A percentile compares a stretch with the other conserved stretches of the same genome.
Evolutionary conservation across 2,113 vertebrate genomes (phyloP).

Genomic region (Dipodomys stephensi): DNA sequence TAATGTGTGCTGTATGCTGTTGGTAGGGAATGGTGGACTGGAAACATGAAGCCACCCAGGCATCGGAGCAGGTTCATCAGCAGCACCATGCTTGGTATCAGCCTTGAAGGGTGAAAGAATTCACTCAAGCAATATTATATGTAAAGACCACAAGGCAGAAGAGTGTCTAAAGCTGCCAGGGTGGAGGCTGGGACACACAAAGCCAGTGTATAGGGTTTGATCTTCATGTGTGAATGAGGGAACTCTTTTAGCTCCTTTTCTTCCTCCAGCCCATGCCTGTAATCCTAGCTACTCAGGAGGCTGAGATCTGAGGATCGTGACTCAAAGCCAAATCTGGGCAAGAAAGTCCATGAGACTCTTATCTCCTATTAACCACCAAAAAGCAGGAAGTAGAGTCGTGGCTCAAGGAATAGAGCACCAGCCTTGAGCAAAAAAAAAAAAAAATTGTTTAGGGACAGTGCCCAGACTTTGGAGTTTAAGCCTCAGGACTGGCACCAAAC

Average conservation of each 20-base stretch:
- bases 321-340: no score
- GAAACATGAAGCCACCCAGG: background rate
- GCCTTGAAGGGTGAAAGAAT: background rate
- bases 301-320: no score
- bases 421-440: no score
- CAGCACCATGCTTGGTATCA: background rate
- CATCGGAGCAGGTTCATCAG: background rate
- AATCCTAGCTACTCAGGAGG: no score
- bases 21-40: background rate
- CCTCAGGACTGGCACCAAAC: no score
- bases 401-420: no score
- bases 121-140: background rate
- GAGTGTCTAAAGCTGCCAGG: rapidly evolving
- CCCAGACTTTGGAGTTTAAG: no score
- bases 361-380: no score
- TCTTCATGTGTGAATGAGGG: background rate
- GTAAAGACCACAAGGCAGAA: background rate
- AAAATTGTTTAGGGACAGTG: no score
- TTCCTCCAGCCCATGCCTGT: background rate
- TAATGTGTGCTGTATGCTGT: rapidly evolving
- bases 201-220: background rate
- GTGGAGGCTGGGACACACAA: background rate
- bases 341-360: no score
- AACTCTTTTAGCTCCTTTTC: background rate
- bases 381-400: no score